Evolutionary conservation across 2,797 vertebrate genomes (phyloP).

Genomic region (Ptychobarbus kaznakovi): DNA sequence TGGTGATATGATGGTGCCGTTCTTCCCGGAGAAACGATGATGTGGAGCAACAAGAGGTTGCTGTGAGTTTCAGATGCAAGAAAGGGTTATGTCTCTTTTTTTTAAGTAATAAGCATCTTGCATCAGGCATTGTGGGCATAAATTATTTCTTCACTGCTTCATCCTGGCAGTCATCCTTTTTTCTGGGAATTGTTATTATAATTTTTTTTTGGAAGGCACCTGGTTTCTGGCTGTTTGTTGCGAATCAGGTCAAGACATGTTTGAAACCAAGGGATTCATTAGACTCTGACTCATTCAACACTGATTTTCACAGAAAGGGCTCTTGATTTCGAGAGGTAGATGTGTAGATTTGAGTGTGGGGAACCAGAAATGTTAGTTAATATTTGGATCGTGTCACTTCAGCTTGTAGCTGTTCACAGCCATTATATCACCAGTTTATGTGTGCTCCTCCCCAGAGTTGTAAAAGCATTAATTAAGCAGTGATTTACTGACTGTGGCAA

Average conservation of each 20-base stretch:
- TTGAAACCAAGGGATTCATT: slow-evolving; percentile 29
- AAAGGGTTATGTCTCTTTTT: background rate
- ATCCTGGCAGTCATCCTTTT: background rate
- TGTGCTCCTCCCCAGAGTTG: background rate
- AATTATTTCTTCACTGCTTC: slow-evolving; percentile 10
- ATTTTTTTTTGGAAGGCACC: background rate
- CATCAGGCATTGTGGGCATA: slow-evolving; percentile 8
- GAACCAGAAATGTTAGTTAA: background rate
- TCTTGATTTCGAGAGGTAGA: background rate
- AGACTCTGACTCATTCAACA: slow-evolving; percentile 13
- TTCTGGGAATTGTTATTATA: background rate
- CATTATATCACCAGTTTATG: background rate
- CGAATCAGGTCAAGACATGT: slow-evolving; percentile 35
- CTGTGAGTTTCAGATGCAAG: slow-evolving; percentile 15
- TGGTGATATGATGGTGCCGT: background rate
- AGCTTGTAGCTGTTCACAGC: background rate
- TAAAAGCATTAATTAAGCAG: background rate
- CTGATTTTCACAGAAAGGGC: background rate
- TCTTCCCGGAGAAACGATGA: background rate
- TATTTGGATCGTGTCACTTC: background rate
- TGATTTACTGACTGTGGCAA: background rate
- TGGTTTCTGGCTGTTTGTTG: slow-evolving; percentile 13
- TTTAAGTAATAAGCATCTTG: background rate
- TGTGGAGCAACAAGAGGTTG: slow-evolving; percentile 11
- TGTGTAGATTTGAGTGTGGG: background rate